Evolutionary conservation across 2,113 vertebrate genomes (phyloP).

Genomic region (Planiliza haematocheilus): DNA sequence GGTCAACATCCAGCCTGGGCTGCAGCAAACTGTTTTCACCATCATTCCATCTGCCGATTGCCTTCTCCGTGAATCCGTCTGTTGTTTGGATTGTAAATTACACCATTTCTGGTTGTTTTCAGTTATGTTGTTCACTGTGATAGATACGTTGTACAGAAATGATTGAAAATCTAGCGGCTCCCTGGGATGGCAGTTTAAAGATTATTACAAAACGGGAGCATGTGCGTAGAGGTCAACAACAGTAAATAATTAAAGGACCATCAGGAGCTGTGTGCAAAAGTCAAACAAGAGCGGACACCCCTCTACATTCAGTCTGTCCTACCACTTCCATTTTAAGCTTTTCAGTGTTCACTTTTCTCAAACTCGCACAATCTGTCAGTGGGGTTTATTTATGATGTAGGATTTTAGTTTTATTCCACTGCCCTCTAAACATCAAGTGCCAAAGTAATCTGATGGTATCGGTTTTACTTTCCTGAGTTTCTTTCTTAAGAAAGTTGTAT

Average conservation of each 20-base stretch:
- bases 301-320: neutral
- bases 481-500: constrained; percentile 53
- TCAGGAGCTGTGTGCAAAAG: neutral
- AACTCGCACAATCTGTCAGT: neutral
- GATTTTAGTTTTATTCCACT: neutral
- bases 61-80: neutral
- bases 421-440: constrained; percentile 50
- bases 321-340: neutral
- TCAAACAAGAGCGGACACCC: too few species aligned
- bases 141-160: neutral
- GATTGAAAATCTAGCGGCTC: neutral
- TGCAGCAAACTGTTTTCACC: too few species aligned
- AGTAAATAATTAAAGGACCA: neutral
- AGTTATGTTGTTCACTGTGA: neutral
- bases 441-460: constrained; percentile 46
- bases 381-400: too few species aligned
- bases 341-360: neutral
- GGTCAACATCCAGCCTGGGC: neutral
- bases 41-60: neutral
- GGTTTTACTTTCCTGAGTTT: constrained; percentile 13
- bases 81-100: neutral
- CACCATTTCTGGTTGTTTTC: too few species aligned
- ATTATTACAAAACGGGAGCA: neutral
- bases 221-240: neutral
- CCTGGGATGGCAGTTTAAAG: too few species aligned